These are phyloP conservation scores for Hyposoter didymator DNA, from an alignment of 2,888 invertebrate species.

Conservation along the genomic window DNA sequence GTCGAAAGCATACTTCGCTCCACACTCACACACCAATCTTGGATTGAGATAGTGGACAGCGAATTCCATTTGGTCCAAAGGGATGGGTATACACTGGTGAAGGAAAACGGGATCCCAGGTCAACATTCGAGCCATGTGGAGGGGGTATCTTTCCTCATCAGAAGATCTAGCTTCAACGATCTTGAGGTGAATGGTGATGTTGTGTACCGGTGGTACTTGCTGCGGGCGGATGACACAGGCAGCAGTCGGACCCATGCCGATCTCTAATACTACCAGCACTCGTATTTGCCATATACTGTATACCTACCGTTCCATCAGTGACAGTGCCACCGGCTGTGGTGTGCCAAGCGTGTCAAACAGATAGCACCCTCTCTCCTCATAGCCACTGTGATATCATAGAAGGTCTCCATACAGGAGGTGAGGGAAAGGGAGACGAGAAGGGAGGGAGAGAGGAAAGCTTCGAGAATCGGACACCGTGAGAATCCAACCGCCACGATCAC, in stretches of 20 bases:
- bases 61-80: not conserved
- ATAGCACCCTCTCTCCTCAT: conserved; percentile 28
- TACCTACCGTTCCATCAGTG: conserved; percentile 27
- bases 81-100: conserved; percentile 40
- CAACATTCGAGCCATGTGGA: conserved; percentile 37
- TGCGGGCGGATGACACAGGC: conserved; percentile 23
- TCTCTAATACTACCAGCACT: conserved; percentile 37
- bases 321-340: conserved; percentile 25
- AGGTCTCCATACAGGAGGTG: conserved; percentile 22
- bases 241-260: conserved; percentile 30
- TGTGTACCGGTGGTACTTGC: conserved; percentile 23
- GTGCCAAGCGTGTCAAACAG: conserved; percentile 36
- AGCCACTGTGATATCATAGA: conserved; percentile 39
- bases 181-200: conserved; percentile 49
- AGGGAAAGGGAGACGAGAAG: not conserved
- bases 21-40: conserved; percentile 1
- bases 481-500: conserved; percentile 59
- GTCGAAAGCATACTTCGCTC: conserved; percentile 33
- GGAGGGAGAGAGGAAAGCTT: conserved; percentile 14
- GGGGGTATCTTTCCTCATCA: conserved; percentile 49
- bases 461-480: conserved; percentile 50
- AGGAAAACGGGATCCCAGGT: conserved; percentile 20
- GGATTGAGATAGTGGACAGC: conserved; percentile 17
- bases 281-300: conserved; percentile 16
- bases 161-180: conserved; percentile 30